A percentile compares a stretch with the other conserved stretches of the same genome.
Evolutionary conservation across 1,140 invertebrate genomes (phyloP).

Genomic region (Musca vetustissima): DNA sequence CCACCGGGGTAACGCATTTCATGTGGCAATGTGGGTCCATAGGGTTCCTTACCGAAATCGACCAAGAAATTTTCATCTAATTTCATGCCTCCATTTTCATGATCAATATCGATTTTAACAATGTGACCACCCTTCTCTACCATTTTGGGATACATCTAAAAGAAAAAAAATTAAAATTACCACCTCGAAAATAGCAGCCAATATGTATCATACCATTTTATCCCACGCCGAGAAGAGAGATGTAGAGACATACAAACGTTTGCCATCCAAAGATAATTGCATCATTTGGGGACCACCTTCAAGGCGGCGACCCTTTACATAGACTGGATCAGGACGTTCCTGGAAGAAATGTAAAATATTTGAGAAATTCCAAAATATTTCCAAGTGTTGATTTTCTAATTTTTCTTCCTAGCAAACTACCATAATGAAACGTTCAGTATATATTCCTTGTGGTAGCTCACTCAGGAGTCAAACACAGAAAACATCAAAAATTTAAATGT

Average conservation of each 20-base stretch:
- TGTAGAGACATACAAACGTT: slow-evolving; percentile 88
- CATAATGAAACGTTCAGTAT: too few relatives aligned
- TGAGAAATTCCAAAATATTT: too few relatives aligned
- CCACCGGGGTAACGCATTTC: slow-evolving; percentile 97
- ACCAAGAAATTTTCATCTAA: slow-evolving; percentile 87
- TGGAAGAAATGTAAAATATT: slow-evolving; percentile 49
- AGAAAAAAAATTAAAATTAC: not conserved
- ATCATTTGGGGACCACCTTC: slow-evolving; percentile 93
- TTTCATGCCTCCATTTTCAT: slow-evolving; percentile 81
- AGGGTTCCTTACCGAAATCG: slow-evolving; percentile 87
- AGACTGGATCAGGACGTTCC: slow-evolving; percentile 69
- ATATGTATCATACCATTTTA: slow-evolving; percentile 64
- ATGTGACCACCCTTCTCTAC: slow-evolving; percentile 62
- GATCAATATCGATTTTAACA: slow-evolving; percentile 77
- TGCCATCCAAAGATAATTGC: slow-evolving; percentile 93
- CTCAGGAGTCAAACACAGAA: too few relatives aligned
- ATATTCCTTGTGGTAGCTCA: too few relatives aligned
- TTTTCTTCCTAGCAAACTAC: too few relatives aligned
- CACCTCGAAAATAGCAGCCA: not conserved
- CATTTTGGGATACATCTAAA: slow-evolving; percentile 81
- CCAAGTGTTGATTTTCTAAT: too few relatives aligned
- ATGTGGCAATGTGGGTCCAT: slow-evolving; percentile 88
- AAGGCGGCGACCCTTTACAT: slow-evolving; percentile 77
- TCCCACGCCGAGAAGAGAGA: slow-evolving; percentile 94
- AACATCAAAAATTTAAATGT: too few relatives aligned